These are phyloP conservation scores for Anolis apletophallus DNA, from an alignment of 2,797 vertebrate genomes.

Conservation along the genomic window DNA sequence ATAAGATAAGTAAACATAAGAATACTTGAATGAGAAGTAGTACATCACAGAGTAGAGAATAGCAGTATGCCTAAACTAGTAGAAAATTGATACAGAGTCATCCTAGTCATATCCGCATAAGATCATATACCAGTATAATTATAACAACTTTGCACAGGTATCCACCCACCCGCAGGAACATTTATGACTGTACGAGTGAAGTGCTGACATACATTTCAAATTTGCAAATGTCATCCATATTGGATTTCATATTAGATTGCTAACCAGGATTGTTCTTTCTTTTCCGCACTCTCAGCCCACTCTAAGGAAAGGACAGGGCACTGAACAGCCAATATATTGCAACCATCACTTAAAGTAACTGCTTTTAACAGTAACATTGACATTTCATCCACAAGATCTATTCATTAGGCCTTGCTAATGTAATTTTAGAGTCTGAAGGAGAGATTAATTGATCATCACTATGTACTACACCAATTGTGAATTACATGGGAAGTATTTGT, in stretches of 20 bases:
- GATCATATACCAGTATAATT: background rate
- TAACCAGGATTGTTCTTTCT: background rate
- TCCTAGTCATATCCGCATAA: background rate
- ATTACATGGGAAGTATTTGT: background rate
- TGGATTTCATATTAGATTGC: background rate
- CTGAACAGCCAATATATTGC: background rate
- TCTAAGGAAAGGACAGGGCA: background rate
- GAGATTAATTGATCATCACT: constrained; percentile 1
- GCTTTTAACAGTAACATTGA: background rate
- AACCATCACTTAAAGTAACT: background rate
- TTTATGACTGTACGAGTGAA: constrained; percentile 1
- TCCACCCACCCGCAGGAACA: background rate
- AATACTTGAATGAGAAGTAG: background rate
- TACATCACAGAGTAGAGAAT: background rate
- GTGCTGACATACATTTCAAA: background rate
- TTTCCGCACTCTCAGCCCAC: background rate
- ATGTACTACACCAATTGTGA: background rate
- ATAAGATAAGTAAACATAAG: background rate
- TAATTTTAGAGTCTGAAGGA: background rate
- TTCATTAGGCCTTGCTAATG: background rate
- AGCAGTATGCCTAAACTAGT: background rate
- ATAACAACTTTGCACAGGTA: background rate
- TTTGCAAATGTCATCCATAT: background rate
- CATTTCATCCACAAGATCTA: background rate
- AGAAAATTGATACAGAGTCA: background rate